Base-by-base conservation (phyloP, 1,140 invertebrate species). In the Leptopilina clavipes region DNA sequence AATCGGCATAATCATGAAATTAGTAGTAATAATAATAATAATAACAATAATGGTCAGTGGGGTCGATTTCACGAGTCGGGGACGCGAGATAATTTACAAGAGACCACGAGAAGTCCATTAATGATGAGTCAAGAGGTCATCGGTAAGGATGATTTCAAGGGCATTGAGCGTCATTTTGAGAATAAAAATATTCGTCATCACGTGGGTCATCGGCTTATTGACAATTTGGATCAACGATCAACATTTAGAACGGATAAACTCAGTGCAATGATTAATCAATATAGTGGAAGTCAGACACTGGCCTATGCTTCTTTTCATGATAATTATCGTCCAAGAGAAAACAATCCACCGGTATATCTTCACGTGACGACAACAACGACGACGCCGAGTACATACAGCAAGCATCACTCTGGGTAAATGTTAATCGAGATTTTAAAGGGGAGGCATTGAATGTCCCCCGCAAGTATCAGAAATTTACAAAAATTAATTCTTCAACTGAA, bases 341-440 rank as follows among this genome's bases (percentile, higher is more conserved):
- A 71, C 43, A 54, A 77, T 70, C 75, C 81, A 25, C 78, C 84
- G 8, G 74, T 71, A 70, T 84, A 83, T 72, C 82, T 80, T 14
- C 80, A 79, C 43, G 44, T 75, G 19, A 70, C 76, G 6, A 86
- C 84, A 2, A 82, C 85, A 1, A 70, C 76, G 6, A 86, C 83
- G 3, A 82, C 85, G 2, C 77, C 85, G 52, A 70, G 81, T 37
- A 79, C 78, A 12, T 88, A 89, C 40, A 85, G 80, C 3, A 87
- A 81, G 74, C 83, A 88, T 79, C 86, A 89, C 83, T 73, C 86
- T 54, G 87, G 87, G 87, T 89, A n/a, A n/a, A 59, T 85, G 86
- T 81, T 17, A 19, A 22, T 6, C 6, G 3, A 3, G 1, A 52
- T 0, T 17, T 52, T 17, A 52, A 52, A 14, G n/a, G n/a, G n/a